Conservation (phyloP, 2,113 vertebrate genomes). For the Casuarius casuarius region DNA sequence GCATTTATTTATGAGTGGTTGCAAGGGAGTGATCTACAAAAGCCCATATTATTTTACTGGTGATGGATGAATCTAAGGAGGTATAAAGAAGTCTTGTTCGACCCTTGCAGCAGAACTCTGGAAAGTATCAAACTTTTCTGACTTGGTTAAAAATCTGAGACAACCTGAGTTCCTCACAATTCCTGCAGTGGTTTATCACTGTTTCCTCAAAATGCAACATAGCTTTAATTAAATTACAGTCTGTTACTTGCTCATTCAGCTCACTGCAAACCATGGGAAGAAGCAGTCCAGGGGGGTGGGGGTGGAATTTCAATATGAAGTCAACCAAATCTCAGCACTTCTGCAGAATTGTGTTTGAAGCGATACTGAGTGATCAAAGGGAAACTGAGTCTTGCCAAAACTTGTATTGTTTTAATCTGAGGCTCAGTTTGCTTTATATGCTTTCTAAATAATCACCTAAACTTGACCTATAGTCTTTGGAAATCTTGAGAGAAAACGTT, state of each 20-base stretch:
- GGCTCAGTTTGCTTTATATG: not conserved
- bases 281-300: not conserved
- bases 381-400: not conserved
- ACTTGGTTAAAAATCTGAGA: not conserved
- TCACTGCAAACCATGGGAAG: not conserved
- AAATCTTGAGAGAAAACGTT: not conserved
- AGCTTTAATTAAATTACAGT: not conserved
- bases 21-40: not conserved
- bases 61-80: not conserved
- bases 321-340: not conserved
- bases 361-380: not conserved
- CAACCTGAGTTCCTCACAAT: not conserved
- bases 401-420: not conserved
- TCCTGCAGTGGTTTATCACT: not conserved
- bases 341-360: not conserved
- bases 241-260: not conserved
- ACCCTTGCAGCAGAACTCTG: not conserved
- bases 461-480: not conserved
- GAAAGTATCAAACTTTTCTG: not conserved
- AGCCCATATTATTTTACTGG: not conserved
- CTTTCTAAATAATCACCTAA: not conserved
- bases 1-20: constrained; percentile 44
- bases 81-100: not conserved
- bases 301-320: not conserved
- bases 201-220: not conserved